Percentiles rank a stretch among this genome's conserved stretches.
These are phyloP conservation scores for Cebus imitator DNA, from an alignment of 2,113 vertebrate species.

Conservation along the genomic window DNA sequence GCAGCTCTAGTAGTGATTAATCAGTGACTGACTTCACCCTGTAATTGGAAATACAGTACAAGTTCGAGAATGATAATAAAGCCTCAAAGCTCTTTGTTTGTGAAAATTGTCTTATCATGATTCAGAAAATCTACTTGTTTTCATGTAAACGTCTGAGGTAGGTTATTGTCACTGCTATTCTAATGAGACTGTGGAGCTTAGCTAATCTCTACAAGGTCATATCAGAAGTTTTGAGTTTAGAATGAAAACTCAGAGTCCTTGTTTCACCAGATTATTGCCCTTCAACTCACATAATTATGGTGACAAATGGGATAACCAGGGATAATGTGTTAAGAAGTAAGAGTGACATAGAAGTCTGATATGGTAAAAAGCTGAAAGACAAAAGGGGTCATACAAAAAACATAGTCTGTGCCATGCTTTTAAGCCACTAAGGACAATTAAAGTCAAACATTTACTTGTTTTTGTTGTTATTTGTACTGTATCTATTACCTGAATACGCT, in stretches of 20 bases:
- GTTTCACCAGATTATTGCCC: constrained; percentile 15
- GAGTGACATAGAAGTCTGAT: not conserved
- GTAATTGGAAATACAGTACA: constrained; percentile 1
- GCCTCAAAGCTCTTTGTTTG: constrained; percentile 40
- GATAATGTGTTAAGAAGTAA: constrained; percentile 18
- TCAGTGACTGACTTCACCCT: constrained; percentile 8
- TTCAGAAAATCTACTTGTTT: constrained; percentile 41
- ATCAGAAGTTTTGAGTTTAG: not conserved
- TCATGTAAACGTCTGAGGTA: not conserved
- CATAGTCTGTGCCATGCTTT: not conserved
- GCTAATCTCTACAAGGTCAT: not conserved
- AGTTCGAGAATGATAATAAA: not conserved
- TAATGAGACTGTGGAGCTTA: not conserved
- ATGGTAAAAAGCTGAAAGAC: not conserved
- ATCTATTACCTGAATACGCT: not conserved
- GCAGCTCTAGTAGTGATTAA: not conserved
- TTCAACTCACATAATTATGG: constrained; percentile 18
- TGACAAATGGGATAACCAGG: constrained; percentile 46
- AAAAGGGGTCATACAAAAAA: not conserved
- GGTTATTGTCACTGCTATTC: not conserved
- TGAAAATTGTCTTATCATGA: constrained; percentile 41
- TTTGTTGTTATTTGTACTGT: not conserved
- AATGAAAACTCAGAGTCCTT: not conserved
- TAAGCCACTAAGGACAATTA: not conserved
- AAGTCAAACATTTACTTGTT: not conserved